Evolutionary conservation across 1,140 invertebrate genomes (phyloP).

Genomic region (Maconellicoccus hirsutus): DNA sequence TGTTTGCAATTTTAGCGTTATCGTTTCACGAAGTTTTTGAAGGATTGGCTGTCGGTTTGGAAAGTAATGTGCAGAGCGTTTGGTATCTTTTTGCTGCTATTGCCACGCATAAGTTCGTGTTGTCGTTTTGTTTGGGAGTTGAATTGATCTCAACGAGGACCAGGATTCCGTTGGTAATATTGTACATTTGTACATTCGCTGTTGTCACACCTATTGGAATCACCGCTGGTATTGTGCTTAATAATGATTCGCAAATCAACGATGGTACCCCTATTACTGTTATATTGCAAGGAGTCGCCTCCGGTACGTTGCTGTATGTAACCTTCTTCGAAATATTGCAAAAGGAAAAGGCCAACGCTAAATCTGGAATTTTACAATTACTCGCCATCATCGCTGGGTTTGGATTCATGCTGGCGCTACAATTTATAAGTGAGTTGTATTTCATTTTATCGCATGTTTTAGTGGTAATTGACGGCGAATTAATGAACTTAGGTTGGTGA

Average conservation of each 20-base stretch:
- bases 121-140: slow-evolving; percentile 55
- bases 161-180: slow-evolving; percentile 41
- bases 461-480: no score
- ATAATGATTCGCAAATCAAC: slow-evolving; percentile 34
- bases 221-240: slow-evolving; percentile 42
- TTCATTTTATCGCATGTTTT: no score
- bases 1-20: slow-evolving; percentile 57
- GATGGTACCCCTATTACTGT: slow-evolving; percentile 34
- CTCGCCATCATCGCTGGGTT: slow-evolving; percentile 60
- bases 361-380: slow-evolving; percentile 55
- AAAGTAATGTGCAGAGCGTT: slow-evolving; percentile 46
- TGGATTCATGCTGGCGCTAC: slow-evolving; percentile 60
- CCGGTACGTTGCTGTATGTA: slow-evolving; percentile 76
- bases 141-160: slow-evolving; percentile 54
- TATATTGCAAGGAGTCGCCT: slow-evolving; percentile 69
- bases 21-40: slow-evolving; percentile 74
- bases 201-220: slow-evolving; percentile 59
- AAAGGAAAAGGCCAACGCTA: slow-evolving; percentile 53
- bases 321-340: slow-evolving; percentile 84
- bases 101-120: slow-evolving; percentile 61
- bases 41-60: slow-evolving; percentile 66
- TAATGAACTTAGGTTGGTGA: no score
- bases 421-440: slow-evolving; percentile 56
- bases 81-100: slow-evolving; percentile 57
- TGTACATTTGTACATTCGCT: slow-evolving; percentile 48